Percentiles rank a stretch among this genome's conserved stretches.
Evolutionary conservation across 2,113 vertebrate species (phyloP).

Genomic region (Australoheros scitulus): DNA sequence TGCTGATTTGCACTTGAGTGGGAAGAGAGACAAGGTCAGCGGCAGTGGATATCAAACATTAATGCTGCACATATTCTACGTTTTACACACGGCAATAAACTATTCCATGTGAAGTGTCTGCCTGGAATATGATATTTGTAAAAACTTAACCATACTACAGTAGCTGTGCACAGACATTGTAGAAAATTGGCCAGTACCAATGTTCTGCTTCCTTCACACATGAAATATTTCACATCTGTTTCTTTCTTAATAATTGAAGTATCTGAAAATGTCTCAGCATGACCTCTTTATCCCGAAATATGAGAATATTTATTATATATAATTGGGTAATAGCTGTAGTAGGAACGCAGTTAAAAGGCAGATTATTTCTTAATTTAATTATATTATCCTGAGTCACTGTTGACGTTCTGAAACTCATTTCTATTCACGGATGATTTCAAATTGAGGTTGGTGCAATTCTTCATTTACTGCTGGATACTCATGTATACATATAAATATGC

Average conservation of each 20-base stretch:
- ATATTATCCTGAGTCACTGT: background rate
- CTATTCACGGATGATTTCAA: background rate
- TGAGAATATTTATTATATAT: background rate
- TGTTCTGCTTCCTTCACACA: background rate
- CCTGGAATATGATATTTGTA: background rate
- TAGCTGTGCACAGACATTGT: background rate
- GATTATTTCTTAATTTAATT: background rate
- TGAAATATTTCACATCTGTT: background rate
- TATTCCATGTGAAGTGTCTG: constrained; percentile 1
- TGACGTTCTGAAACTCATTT: background rate
- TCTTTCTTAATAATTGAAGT: background rate
- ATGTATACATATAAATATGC: too few relatives aligned
- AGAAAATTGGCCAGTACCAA: background rate
- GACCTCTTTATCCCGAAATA: background rate
- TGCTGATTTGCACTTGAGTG: background rate
- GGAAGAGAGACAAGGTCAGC: constrained; percentile 3
- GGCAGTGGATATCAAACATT: constrained; percentile 7
- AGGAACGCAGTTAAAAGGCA: background rate
- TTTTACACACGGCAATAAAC: background rate
- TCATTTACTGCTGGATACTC: background rate
- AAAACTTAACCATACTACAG: background rate
- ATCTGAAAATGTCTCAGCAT: background rate
- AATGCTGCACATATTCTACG: background rate
- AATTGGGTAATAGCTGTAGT: background rate
- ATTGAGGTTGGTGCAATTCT: background rate